A percentile compares a stretch with the other conserved stretches of the same genome.
These are phyloP conservation scores for Euphysa ruthae DNA, from an alignment of 30 jellyfish, hydroid and myxozoan species.

Conservation along the genomic window DNA sequence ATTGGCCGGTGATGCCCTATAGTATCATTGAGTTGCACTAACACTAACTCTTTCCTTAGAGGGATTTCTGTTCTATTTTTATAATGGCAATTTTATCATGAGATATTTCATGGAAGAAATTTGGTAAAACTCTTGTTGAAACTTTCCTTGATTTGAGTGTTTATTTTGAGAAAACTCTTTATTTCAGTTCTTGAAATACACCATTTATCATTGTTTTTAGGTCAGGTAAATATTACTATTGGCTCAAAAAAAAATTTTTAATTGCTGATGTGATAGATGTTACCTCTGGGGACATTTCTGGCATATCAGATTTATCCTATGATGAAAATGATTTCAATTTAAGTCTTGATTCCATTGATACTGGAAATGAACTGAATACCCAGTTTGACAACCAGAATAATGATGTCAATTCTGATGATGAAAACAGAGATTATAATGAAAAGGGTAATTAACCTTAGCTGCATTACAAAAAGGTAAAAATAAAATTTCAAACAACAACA, in stretches of 20 bases:
- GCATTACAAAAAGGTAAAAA: neutral
- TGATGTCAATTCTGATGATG: neutral
- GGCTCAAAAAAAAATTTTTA: conserved; percentile 1
- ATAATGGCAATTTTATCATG: too few species aligned
- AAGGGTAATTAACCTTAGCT: neutral
- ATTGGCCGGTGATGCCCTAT: too few species aligned
- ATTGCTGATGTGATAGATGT: conserved; percentile 10
- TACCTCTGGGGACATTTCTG: conserved; percentile 27
- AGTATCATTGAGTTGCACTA: too few species aligned
- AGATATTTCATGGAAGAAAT: too few species aligned
- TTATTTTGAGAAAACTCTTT: too few species aligned
- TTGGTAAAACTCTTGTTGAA: too few species aligned
- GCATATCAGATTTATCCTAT: conserved; percentile 16
- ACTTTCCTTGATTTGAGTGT: too few species aligned
- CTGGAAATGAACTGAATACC: neutral
- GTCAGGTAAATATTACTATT: too few species aligned
- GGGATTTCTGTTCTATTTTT: too few species aligned
- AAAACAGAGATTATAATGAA: neutral
- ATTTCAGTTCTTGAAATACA: too few species aligned
- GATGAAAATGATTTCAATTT: conserved; percentile 26
- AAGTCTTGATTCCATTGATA: neutral
- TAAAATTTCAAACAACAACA: neutral
- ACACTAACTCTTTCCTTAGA: too few species aligned
- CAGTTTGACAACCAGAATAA: neutral
- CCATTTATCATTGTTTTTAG: too few species aligned